phyloP scores from a whole-genome alignment of 2,797 vertebrate genomes.

The Glossophaga mutica region DNA sequence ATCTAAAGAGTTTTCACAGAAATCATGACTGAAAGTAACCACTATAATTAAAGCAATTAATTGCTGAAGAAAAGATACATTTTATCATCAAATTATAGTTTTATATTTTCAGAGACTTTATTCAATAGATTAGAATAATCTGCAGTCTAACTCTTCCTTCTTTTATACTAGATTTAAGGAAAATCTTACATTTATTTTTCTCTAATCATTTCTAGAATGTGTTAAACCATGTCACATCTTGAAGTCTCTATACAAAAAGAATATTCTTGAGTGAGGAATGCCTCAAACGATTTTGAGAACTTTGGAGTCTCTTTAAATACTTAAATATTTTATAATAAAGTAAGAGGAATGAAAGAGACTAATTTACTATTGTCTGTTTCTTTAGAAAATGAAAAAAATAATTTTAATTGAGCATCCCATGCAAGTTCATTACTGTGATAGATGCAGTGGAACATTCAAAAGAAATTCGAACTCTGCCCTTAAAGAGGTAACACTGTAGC shows the following conservation, averaged over 20 bases:
- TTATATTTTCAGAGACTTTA: not conserved
- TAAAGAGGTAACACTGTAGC: not conserved
- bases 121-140: not conserved
- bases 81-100: not conserved
- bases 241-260: not conserved
- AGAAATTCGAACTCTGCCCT: not conserved
- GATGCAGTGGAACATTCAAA: not conserved
- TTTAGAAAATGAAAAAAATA: not conserved
- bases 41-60: not conserved
- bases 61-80: not conserved
- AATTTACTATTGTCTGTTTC: not conserved
- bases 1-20: not conserved
- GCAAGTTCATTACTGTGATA: not conserved
- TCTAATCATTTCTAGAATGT: not conserved
- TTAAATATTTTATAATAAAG: not conserved
- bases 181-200: not conserved
- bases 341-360: not conserved
- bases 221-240: not conserved
- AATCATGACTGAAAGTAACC: not conserved
- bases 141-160: not conserved
- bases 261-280: not conserved
- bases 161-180: not conserved
- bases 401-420: not conserved
- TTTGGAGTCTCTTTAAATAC: not conserved
- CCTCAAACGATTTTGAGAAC: not conserved